Conservation (phyloP, 2,888 invertebrate genomes). For the Prostheceraeus crozeri region DNA sequence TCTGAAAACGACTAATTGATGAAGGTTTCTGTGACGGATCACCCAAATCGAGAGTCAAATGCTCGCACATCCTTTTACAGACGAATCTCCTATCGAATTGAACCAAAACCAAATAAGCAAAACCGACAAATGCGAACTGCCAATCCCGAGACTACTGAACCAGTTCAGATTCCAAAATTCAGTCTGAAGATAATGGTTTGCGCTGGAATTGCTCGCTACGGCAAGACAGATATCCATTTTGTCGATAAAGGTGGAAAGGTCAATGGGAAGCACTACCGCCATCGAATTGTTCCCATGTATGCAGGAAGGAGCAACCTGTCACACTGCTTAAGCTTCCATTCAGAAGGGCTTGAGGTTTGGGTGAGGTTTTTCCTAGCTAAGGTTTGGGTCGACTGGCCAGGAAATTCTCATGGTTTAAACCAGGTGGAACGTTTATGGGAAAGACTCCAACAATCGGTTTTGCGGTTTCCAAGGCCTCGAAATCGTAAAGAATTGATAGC, state of each 20-base stretch:
- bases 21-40: not conserved
- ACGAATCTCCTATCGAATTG: not conserved
- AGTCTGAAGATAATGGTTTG: conserved; percentile 3
- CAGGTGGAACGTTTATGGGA: conserved; percentile 27
- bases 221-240: not conserved
- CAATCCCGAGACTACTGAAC: not conserved
- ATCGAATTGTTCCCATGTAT: not conserved
- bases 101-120: conserved; percentile 5
- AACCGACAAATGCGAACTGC: conserved; percentile 4
- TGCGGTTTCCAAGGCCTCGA: conserved; percentile 13
- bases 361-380: no score
- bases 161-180: conserved; percentile 6
- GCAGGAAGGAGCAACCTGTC: conserved; percentile 15
- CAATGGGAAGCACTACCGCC: not conserved
- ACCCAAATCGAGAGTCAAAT: not conserved
- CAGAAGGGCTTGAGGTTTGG: no score
- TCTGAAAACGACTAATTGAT: not conserved
- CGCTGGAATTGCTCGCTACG: conserved; percentile 3
- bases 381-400: conserved; percentile 20
- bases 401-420: conserved; percentile 10
- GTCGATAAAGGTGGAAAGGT: not conserved
- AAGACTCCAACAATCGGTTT: conserved; percentile 22
- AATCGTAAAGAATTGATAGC: conserved; percentile 2
- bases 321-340: not conserved
- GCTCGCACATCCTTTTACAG: conserved; percentile 2